Evolutionary conservation across 2,888 invertebrate genomes (phyloP).

Genomic region (Elaeidobius kamerunicus): DNA sequence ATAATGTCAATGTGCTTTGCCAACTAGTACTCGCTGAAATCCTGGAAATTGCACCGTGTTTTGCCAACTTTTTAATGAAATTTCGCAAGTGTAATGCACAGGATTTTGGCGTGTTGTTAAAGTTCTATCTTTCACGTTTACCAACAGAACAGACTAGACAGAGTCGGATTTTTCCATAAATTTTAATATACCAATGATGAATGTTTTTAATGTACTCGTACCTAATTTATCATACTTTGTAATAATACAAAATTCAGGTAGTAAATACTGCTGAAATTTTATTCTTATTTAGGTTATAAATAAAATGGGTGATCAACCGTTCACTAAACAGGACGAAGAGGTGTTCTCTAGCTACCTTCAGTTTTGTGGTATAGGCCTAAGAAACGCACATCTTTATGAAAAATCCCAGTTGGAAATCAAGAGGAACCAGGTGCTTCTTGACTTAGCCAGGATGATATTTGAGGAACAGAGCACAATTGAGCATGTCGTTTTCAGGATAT

Average conservation of each 20-base stretch:
- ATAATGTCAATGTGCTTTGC: slow-evolving; percentile 4
- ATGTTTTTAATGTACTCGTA: too few relatives aligned
- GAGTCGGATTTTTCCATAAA: too few relatives aligned
- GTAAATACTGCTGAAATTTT: background rate
- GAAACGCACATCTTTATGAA: slow-evolving; percentile 95
- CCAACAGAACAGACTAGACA: too few relatives aligned
- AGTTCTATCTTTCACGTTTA: too few relatives aligned
- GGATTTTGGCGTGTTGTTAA: background rate
- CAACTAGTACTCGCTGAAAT: too few relatives aligned
- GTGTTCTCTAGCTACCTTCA: slow-evolving; percentile 91
- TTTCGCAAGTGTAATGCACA: background rate
- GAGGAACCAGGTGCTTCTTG: slow-evolving; percentile 89
- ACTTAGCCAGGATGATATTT: slow-evolving; percentile 94
- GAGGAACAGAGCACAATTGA: slow-evolving; percentile 96
- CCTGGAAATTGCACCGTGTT: too few relatives aligned
- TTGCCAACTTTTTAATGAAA: slow-evolving; percentile 23
- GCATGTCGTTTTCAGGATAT: slow-evolving; percentile 89
- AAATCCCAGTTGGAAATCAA: slow-evolving; percentile 93
- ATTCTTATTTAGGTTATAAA: slow-evolving; percentile 71
- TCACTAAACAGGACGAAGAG: slow-evolving; percentile 83
- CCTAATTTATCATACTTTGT: too few relatives aligned
- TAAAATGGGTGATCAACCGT: slow-evolving; percentile 80
- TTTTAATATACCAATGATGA: too few relatives aligned
- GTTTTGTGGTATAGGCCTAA: slow-evolving; percentile 93
- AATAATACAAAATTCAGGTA: background rate